Evolutionary conservation across 2,888 invertebrate genomes (phyloP).

Genomic region (Clunio marinus): DNA sequence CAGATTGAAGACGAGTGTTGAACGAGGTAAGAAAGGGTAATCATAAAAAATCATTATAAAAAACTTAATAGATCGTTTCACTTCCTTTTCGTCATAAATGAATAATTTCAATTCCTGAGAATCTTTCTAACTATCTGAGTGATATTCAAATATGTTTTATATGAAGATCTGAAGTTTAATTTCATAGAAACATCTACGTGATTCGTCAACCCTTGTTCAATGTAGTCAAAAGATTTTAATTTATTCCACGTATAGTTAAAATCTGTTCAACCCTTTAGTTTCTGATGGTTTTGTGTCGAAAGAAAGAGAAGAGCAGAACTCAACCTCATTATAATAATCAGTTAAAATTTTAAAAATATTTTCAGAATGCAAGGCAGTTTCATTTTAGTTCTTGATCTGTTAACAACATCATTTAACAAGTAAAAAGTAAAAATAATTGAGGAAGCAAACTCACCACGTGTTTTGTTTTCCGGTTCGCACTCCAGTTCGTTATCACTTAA

Average conservation of each 20-base stretch:
- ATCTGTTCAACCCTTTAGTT: slow-evolving; percentile 16
- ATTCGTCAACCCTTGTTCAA: slow-evolving; percentile 15
- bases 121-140: not conserved
- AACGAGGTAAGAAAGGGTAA: slow-evolving; percentile 25
- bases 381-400: not conserved
- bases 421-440: not conserved
- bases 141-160: not conserved
- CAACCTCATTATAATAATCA: not conserved
- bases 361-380: not conserved
- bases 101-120: too few species aligned
- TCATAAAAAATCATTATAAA: slow-evolving; percentile 28
- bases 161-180: too few species aligned
- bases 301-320: not conserved
- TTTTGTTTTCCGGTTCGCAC: not conserved
- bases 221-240: slow-evolving; percentile 2
- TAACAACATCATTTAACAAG: not conserved
- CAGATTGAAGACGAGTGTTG: too few species aligned
- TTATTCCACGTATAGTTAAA: slow-evolving; percentile 16
- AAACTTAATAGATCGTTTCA: not conserved
- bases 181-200: too few species aligned
- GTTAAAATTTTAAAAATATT: not conserved
- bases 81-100: slow-evolving; percentile 12
- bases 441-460: slow-evolving; percentile 19
- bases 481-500: not conserved
- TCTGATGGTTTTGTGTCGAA: not conserved